Percentiles rank a stretch among this genome's conserved stretches.
Evolutionary conservation across 2,113 vertebrate species (phyloP).

Genomic region (Pogonocichla stellata): DNA sequence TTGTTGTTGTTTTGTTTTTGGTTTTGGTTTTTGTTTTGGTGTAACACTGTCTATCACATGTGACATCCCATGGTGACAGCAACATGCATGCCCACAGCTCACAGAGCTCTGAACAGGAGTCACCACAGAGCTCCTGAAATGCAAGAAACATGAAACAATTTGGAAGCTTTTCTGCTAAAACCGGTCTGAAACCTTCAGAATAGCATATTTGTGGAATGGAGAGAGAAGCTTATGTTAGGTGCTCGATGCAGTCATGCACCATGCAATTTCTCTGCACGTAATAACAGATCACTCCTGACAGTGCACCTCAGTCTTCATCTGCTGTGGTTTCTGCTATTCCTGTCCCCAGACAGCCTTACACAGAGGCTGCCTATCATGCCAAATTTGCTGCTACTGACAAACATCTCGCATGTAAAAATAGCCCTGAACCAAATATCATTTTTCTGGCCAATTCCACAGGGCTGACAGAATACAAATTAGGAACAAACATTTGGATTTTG

Average conservation of each 20-base stretch:
- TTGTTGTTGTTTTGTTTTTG: not conserved
- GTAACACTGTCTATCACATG: fast-evolving
- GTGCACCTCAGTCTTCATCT: not conserved
- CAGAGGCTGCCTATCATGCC: slow-evolving; percentile 1
- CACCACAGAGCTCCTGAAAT: not conserved
- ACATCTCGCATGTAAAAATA: slow-evolving; percentile 27
- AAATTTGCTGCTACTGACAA: slow-evolving; percentile 30
- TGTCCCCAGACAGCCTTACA: not conserved
- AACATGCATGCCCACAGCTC: not conserved
- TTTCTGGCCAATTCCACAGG: not conserved
- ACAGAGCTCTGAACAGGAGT: not conserved
- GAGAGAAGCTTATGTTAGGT: not conserved
- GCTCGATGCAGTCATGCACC: not conserved
- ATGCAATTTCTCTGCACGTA: not conserved
- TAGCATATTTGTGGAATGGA: not conserved
- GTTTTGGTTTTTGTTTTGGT: not conserved
- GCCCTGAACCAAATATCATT: not conserved
- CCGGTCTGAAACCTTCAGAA: not conserved
- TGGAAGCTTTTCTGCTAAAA: not conserved
- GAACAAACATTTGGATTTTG: not conserved
- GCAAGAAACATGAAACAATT: not conserved
- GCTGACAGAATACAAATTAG: not conserved
- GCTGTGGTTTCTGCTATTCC: not conserved
- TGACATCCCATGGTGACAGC: not conserved
- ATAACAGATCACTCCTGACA: slow-evolving; percentile 4